Evolutionary conservation across 2,113 vertebrate species (phyloP).

Genomic region (Ageneiosus marmoratus): DNA sequence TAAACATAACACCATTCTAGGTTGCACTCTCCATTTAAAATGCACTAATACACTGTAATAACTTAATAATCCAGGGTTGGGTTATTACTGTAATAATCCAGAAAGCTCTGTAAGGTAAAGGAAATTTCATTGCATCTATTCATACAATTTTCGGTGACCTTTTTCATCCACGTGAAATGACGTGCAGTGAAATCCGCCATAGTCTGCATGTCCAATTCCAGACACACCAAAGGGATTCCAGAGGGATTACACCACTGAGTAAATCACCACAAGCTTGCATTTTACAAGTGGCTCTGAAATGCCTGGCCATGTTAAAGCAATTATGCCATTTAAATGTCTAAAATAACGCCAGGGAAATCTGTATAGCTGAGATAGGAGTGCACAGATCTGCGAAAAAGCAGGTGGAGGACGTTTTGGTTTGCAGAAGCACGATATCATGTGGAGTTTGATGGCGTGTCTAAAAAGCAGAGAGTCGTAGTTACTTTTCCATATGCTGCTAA

Average conservation of each 20-base stretch:
- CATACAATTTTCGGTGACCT: not conserved
- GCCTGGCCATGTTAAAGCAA: conserved; percentile 66
- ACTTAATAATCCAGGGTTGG: too few relatives aligned
- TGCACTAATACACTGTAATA: too few relatives aligned
- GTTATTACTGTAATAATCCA: not conserved
- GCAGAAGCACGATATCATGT: conserved; percentile 5
- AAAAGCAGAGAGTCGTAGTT: not conserved
- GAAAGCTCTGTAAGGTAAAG: not conserved
- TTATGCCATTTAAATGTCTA: conserved; percentile 66
- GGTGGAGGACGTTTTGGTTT: conserved; percentile 38
- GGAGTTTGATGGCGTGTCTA: conserved; percentile 12
- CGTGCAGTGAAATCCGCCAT: conserved; percentile 50
- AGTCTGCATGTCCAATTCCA: conserved; percentile 43
- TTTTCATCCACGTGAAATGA: conserved; percentile 31
- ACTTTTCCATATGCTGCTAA: not conserved
- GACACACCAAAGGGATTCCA: conserved; percentile 62
- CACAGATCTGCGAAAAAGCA: conserved; percentile 51
- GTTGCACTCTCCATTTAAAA: not conserved
- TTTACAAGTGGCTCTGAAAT: conserved; percentile 53
- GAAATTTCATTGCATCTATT: conserved; percentile 13
- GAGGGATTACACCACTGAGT: conserved; percentile 54
- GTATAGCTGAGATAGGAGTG: conserved; percentile 37
- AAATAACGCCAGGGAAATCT: conserved; percentile 57
- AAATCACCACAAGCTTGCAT: conserved; percentile 57
- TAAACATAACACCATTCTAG: not conserved